Evolutionary conservation across 2,113 vertebrate genomes (phyloP).

Genomic region (Megaceryle torquata): DNA sequence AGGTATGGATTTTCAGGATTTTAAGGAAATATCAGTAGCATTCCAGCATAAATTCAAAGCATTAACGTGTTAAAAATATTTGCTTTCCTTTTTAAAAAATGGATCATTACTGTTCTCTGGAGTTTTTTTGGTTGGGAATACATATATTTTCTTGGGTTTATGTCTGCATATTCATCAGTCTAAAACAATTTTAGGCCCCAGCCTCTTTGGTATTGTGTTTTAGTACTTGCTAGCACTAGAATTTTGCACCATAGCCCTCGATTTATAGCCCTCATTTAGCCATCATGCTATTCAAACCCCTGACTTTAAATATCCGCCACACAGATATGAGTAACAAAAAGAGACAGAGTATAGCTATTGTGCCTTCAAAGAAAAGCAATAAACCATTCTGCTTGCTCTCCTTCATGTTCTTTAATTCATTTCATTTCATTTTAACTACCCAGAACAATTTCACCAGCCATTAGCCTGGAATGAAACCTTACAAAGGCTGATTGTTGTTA

Average conservation of each 20-base stretch:
- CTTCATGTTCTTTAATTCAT: constrained; percentile 80
- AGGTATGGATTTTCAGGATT: background rate
- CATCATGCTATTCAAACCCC: constrained; percentile 66
- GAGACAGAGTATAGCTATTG: constrained; percentile 72
- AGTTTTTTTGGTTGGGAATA: background rate
- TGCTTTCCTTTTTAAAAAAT: background rate
- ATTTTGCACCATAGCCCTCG: constrained; percentile 59
- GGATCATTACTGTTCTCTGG: background rate
- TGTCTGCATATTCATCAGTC: constrained; percentile 65
- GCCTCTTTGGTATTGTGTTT: constrained; percentile 47
- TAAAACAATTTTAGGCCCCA: constrained; percentile 59
- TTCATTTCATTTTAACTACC: constrained; percentile 84
- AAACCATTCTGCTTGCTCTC: constrained; percentile 74
- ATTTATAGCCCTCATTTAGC: constrained; percentile 72
- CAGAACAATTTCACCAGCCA: constrained; percentile 81
- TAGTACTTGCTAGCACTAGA: constrained; percentile 42
- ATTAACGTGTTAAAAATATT: background rate
- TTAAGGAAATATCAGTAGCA: background rate
- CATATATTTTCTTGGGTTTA: background rate
- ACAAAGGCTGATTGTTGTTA: constrained; percentile 76
- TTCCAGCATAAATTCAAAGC: background rate
- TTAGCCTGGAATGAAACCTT: constrained; percentile 78
- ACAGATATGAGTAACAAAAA: constrained; percentile 73
- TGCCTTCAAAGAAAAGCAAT: constrained; percentile 78
- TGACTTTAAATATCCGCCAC: constrained; percentile 70